phyloP scores from a whole-genome alignment of 2,113 vertebrate species.

The Girardinichthys multiradiatus region DNA sequence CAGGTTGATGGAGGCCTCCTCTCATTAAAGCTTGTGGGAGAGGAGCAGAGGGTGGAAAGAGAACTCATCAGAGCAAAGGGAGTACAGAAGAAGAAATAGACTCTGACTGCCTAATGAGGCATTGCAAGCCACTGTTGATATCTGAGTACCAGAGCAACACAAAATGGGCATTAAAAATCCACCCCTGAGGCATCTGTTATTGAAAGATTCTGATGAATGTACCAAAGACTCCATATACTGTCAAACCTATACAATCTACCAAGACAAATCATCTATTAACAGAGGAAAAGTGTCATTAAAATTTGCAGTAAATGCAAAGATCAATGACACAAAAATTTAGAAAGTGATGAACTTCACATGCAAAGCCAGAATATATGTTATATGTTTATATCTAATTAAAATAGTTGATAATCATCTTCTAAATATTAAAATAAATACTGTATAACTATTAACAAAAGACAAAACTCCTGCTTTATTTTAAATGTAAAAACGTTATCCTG shows the following conservation, averaged over 20 bases:
- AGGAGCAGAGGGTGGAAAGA: slow-evolving; percentile 50
- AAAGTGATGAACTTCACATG: too few relatives aligned
- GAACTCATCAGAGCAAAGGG: slow-evolving; percentile 39
- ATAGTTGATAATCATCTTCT: too few relatives aligned
- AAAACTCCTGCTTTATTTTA: neutral
- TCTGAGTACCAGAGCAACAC: slow-evolving; percentile 42
- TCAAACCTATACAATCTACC: slow-evolving; percentile 16
- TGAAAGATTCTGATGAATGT: slow-evolving; percentile 27
- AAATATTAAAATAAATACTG: neutral
- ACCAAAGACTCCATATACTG: slow-evolving; percentile 20
- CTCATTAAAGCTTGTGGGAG: slow-evolving; percentile 40
- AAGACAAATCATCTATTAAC: neutral
- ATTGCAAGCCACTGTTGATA: slow-evolving; percentile 37
- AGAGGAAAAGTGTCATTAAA: neutral
- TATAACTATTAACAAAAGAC: neutral
- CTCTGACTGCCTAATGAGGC: slow-evolving; percentile 48
- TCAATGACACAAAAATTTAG: neutral
- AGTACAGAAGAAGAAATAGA: slow-evolving; percentile 35
- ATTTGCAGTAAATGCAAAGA: neutral
- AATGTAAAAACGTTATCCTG: neutral
- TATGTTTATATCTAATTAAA: neutral
- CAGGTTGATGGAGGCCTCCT: slow-evolving; percentile 10
- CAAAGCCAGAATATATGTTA: too few relatives aligned
- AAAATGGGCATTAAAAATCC: slow-evolving; percentile 46
- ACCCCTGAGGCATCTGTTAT: slow-evolving; percentile 35